Evolutionary conservation across 2,888 invertebrate species (phyloP), one percentile per base, ranked within the genome.

Genomic region (Alloscopus bannaensis): DNA sequence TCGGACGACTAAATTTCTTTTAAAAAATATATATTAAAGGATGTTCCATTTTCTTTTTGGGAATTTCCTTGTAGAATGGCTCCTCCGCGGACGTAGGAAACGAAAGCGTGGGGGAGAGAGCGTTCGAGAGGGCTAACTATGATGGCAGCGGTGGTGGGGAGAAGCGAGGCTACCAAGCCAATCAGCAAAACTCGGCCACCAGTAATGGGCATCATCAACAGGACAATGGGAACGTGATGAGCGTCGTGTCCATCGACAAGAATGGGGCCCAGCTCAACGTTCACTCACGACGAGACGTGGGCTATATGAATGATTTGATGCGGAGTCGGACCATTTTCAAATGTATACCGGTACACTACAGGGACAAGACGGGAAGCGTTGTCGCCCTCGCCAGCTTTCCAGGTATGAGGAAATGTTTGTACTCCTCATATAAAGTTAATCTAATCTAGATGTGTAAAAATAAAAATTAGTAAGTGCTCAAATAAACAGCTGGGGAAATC

Each of bases 341-440:
- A 80, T 85, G 85, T 50, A 80, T 81, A 24, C 84, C 82, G 3
- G 82, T 85, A 16, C 83, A 84, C 62, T 85, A 82, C 69, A 62
- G 85, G 13, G 78, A 82, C 40, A 57, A 65, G 40, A 91, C 92
- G 0, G 90, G 91, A 11, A 89, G 90, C 0, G 89, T 91, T 8
- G 90, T 91, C 0, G 94, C 94, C 0, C 88, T 95, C 36, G 94
- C 92, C 0, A 94, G 94, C 0, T 94, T 93, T 88, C 95, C 94
- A 3, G 94, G 94, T n/a, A 94, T n/a, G n/a, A n/a, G n/a, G n/a
- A n/a, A n/a, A n/a, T n/a, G n/a, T n/a, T n/a, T n/a, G n/a, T n/a
- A n/a, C n/a, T n/a, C n/a, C n/a, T n/a, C n/a, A n/a, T n/a, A n/a
- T n/a, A n/a, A n/a, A n/a, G n/a, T n/a, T n/a, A n/a, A n/a, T n/a